These are phyloP conservation scores for Choloepus hoffmanni DNA, from an alignment of 2,113 vertebrate species.

Conservation along the genomic window DNA sequence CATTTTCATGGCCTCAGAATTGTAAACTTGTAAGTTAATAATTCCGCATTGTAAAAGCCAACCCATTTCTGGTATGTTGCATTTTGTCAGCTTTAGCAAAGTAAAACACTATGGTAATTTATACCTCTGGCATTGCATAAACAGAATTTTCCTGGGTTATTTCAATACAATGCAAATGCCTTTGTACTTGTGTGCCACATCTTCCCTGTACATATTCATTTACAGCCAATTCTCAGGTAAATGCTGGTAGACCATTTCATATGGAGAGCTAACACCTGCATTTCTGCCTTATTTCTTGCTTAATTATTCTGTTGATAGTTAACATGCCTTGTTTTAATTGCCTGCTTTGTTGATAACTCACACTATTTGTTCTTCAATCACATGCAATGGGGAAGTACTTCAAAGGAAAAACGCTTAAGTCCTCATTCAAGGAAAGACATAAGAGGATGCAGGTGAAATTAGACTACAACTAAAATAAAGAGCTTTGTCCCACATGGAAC, in stretches of 20 bases:
- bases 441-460: not conserved
- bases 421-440: not conserved
- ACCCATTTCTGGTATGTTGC: too few species aligned
- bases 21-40: too few species aligned
- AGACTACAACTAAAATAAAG: not conserved
- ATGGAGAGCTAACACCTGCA: not conserved
- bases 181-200: not conserved
- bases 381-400: constrained; percentile 13
- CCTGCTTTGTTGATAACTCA: constrained; percentile 28
- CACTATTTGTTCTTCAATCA: constrained; percentile 23
- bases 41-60: too few species aligned
- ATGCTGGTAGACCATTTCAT: not conserved
- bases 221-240: not conserved
- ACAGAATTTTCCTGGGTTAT: not conserved
- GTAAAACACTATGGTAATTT: not conserved
- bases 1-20: too few species aligned
- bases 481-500: not conserved
- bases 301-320: constrained; percentile 47
- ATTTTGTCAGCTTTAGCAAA: too few species aligned
- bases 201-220: not conserved
- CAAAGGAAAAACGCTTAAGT: constrained; percentile 26
- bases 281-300: constrained; percentile 27
- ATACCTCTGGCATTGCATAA: not conserved
- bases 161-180: not conserved
- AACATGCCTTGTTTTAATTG: constrained; percentile 7